Evolutionary conservation across 2,113 vertebrate species (phyloP).

Genomic region (Oostethus manadensis): DNA sequence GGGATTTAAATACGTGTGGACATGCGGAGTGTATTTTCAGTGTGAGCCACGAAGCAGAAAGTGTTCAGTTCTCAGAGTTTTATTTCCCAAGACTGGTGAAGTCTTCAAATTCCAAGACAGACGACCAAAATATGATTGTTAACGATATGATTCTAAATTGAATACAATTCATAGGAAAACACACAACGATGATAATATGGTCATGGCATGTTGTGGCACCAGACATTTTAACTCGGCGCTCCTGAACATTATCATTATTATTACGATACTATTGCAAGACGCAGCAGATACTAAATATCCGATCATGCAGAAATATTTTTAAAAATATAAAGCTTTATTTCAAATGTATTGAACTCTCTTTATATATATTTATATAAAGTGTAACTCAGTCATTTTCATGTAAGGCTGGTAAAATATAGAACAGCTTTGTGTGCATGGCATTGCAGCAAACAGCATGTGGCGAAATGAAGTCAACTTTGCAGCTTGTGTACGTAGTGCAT

Average conservation of each 20-base stretch:
- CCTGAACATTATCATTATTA: slow-evolving; percentile 6
- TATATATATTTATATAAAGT: slow-evolving; percentile 1
- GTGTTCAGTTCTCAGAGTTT: slow-evolving; percentile 1
- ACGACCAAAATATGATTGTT: slow-evolving; percentile 14
- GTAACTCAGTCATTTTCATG: slow-evolving; percentile 12
- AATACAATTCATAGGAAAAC: not conserved
- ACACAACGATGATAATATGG: not conserved
- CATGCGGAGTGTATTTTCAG: not conserved
- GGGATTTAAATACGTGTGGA: not conserved
- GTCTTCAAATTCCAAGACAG: not conserved
- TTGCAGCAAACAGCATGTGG: slow-evolving; percentile 28
- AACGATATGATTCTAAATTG: no score
- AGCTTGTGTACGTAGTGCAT: slow-evolving; percentile 30
- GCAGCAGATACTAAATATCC: slow-evolving; percentile 18
- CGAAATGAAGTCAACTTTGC: slow-evolving; percentile 24
- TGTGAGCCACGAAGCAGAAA: not conserved
- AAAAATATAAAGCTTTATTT: slow-evolving; percentile 45
- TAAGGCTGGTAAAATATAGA: slow-evolving; percentile 36
- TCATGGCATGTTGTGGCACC: not conserved
- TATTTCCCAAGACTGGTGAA: slow-evolving; percentile 20
- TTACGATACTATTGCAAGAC: slow-evolving; percentile 7
- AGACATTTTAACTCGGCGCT: slow-evolving; percentile 15
- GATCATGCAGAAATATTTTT: slow-evolving; percentile 18
- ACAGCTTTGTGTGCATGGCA: slow-evolving; percentile 15
- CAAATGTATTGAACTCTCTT: not conserved